These are phyloP conservation scores for Balanococcus diminutus DNA, from an alignment of 2,888 invertebrate species.

Conservation along the genomic window DNA sequence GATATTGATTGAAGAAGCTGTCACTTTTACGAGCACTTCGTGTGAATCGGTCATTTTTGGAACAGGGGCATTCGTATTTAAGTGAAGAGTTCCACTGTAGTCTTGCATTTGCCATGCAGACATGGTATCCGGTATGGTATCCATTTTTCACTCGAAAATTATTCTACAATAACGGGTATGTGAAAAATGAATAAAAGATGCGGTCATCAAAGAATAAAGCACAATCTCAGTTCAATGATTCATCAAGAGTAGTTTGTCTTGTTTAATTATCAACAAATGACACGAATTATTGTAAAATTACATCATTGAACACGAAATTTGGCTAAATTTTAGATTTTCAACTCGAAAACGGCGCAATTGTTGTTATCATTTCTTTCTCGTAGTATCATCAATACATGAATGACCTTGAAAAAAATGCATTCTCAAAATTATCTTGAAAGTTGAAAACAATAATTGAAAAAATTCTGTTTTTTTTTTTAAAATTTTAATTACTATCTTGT, in stretches of 20 bases:
- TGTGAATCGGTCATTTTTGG: slow-evolving; percentile 74
- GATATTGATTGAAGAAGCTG: slow-evolving; percentile 89
- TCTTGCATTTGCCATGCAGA: background rate
- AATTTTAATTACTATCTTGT: too few relatives aligned
- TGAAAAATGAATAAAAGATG: background rate
- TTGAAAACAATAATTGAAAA: too few relatives aligned
- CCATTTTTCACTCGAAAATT: background rate
- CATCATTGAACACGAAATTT: background rate
- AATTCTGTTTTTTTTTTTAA: background rate
- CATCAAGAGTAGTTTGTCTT: too few relatives aligned
- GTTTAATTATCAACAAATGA: too few relatives aligned
- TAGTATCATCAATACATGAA: background rate
- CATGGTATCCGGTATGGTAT: background rate
- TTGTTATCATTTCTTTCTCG: background rate
- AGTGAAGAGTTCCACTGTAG: background rate
- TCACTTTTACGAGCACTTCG: slow-evolving; percentile 81
- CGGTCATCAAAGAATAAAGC: too few relatives aligned
- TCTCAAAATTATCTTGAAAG: background rate
- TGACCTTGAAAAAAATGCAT: background rate
- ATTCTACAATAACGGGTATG: background rate
- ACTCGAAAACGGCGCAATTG: background rate
- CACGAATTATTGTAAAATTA: background rate
- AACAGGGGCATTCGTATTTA: background rate
- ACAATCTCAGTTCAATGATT: too few relatives aligned
- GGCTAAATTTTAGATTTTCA: too few relatives aligned